Evolutionary conservation across 1,140 invertebrate species (phyloP).

Genomic region (Neotoxoptera formosana): DNA sequence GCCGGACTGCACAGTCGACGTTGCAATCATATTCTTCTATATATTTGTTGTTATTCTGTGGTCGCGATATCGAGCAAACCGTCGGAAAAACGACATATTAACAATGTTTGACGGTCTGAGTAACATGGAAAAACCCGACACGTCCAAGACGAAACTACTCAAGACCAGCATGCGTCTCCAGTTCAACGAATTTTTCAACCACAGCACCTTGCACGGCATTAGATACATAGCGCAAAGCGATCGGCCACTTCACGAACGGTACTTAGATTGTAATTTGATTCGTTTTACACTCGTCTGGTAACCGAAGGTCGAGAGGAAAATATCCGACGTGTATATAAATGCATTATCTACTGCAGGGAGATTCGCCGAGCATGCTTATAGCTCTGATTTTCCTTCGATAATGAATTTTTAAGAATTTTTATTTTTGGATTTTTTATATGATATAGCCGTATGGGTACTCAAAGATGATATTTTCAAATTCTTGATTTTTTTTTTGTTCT

Average conservation of each 20-base stretch:
- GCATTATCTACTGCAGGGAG: neutral
- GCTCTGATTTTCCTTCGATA: too few relatives aligned
- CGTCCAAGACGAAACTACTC: conserved; percentile 59
- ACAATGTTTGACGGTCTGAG: conserved; percentile 30
- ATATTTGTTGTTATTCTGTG: too few relatives aligned
- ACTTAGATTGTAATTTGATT: neutral
- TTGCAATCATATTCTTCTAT: too few relatives aligned
- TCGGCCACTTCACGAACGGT: conserved; percentile 75
- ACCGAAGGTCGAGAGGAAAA: neutral
- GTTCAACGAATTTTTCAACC: conserved; percentile 73
- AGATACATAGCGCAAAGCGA: conserved; percentile 74
- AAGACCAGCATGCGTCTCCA: conserved; percentile 71
- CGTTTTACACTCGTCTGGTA: neutral
- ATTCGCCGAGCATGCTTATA: too few relatives aligned
- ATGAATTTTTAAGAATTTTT: too few relatives aligned
- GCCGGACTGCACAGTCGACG: too few relatives aligned
- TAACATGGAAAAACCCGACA: neutral
- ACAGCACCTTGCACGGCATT: conserved; percentile 76
- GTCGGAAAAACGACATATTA: neutral
- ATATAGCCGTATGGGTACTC: too few relatives aligned
- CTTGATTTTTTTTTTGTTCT: too few relatives aligned
- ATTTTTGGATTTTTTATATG: too few relatives aligned
- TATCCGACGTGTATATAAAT: neutral
- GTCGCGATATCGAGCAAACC: neutral
- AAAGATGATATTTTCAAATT: too few relatives aligned